Base-by-base conservation (phyloP, 2,797 vertebrate species). In the Anniella stebbinsi region DNA sequence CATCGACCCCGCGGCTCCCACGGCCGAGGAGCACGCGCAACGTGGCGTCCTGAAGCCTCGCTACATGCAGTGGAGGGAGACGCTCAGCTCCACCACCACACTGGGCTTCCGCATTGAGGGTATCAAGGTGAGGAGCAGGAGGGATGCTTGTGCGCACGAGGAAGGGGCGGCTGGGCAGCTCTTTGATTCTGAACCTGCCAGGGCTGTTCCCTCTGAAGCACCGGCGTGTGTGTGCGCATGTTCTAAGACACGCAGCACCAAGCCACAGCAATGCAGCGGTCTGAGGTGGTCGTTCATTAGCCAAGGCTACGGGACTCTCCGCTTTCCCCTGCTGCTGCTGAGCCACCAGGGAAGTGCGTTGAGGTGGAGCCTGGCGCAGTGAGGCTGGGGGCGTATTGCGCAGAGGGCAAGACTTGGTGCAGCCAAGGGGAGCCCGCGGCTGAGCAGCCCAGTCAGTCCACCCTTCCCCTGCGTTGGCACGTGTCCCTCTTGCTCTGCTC, bases 51-150 rank as follows among this genome's bases (percentile, higher is more conserved):
- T 98, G 57, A 99, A 99, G 93, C 97, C 97, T 48, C 98, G 98
- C 38, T 99, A 99, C 96, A 98, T 99, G 96, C 98, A 98, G 93
- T 99, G 98, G 98, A 97, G 97, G 89, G 98, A 99, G 88, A 96
- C 96, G 0, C 95, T 97, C 91, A 98, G 97, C 86, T 98, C 98
- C 0, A 98, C 98, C 0, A 97, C 97, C 80, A 97, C 96, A 0
- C 96, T 98, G 41, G 98, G 98, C 75, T 98, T 98, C 95, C 97
- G 98, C 87, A 98, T 99, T 1, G 98, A 99, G 89, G 98, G 98
- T 89, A 96, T 98, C 93, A 98, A 98, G 98, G 98, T 99, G 94
- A 91, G 83, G 48, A 15, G 1, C 4, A 0, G 36, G 3, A 0
- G 80, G 70, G 5, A 10, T 2, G 1, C 1, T 25, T 2, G 9